Base-by-base conservation (phyloP, 1,140 invertebrate genomes). In the Nixonia krombeini region DNA sequence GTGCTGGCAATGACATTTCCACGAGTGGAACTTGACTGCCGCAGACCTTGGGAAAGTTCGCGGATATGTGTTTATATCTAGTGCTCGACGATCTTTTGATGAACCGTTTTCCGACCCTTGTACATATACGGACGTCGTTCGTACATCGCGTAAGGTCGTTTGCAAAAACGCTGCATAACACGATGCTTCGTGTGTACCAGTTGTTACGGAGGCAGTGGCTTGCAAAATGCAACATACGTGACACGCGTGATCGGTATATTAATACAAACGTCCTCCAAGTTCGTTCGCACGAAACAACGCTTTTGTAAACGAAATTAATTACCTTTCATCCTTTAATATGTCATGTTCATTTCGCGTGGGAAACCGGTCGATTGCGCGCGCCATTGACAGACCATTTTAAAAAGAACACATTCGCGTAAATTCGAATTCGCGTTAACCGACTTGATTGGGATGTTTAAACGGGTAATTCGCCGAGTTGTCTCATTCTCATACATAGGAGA, bases 31-130 rank as follows among this genome's bases (percentile, higher is more conserved):
- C 31, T 23, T 16, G 21, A 61, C 41, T 40, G 29, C 26, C 8
- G 42, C 28, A n/a, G 23, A 37, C 49, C 12, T 59, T 35, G 45
- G 35, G 28, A 53, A 62, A 47, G 12, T 51, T 59, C 21, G 40
- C 33, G 25, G 31, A 47, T 61, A 61, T 29, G 58, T 63, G 59
- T 57, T 64, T 56, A 64, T 64, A 51, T 46, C 42, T 56, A 40
- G 46, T 52, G 40, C 53, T 25, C 47, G 42, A 65, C 49, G 47
- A 57, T 47, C 38, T 41, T 57, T 64, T 64, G 46, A 57, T 52
- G 38, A 65, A 65, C 38, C 35, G n/a, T n/a, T n/a, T n/a, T 59
- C 49, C 44, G 44, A 46, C 31, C 29, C 17, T 10, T 47, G 49
- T 37, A 23, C 52, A 53, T 31, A 51, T 10, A 29, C 42, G 28